Conservation (phyloP, 1,140 invertebrate species). For the Choristoneura fumiferana region DNA sequence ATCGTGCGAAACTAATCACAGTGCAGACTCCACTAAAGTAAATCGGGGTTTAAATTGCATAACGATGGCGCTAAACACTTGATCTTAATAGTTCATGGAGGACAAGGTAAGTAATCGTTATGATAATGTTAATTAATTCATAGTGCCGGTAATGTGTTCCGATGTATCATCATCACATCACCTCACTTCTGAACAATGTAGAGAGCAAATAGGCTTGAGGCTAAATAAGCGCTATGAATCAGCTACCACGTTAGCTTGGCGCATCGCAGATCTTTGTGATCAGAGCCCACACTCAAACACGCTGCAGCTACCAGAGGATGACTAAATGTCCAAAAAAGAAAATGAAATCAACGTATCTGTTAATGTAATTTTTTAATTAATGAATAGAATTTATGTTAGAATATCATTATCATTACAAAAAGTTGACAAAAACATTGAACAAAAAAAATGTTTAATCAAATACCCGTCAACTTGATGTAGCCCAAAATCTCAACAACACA, state of each 20-base stretch:
- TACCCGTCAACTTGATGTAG: too few relatives aligned
- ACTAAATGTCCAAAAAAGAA: too few relatives aligned
- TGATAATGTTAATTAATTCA: slow-evolving; percentile 4
- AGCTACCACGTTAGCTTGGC: slow-evolving; percentile 19
- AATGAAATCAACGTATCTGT: too few relatives aligned
- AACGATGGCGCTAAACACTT: not conserved
- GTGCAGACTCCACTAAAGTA: not conserved
- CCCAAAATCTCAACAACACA: too few relatives aligned
- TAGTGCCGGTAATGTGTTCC: slow-evolving; percentile 11
- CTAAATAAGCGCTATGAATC: slow-evolving; percentile 42
- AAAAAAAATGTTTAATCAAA: too few relatives aligned
- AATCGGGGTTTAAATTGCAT: not conserved
- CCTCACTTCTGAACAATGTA: slow-evolving; percentile 33
- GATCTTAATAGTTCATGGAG: not conserved
- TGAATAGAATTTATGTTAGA: too few relatives aligned
- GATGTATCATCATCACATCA: slow-evolving; percentile 21
- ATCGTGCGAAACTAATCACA: slow-evolving; percentile 7
- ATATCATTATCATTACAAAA: too few relatives aligned
- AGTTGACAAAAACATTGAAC: too few relatives aligned
- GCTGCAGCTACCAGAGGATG: too few relatives aligned
- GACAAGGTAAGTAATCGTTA: too few relatives aligned
- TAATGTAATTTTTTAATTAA: too few relatives aligned
- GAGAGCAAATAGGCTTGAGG: slow-evolving; percentile 34
- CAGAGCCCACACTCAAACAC: not conserved
- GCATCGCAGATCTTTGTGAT: not conserved